Percentiles rank a stretch among this genome's conserved stretches.
These are phyloP conservation scores for Druon quercuslanigerum DNA, from an alignment of 1,140 invertebrate genomes.

Conservation along the genomic window DNA sequence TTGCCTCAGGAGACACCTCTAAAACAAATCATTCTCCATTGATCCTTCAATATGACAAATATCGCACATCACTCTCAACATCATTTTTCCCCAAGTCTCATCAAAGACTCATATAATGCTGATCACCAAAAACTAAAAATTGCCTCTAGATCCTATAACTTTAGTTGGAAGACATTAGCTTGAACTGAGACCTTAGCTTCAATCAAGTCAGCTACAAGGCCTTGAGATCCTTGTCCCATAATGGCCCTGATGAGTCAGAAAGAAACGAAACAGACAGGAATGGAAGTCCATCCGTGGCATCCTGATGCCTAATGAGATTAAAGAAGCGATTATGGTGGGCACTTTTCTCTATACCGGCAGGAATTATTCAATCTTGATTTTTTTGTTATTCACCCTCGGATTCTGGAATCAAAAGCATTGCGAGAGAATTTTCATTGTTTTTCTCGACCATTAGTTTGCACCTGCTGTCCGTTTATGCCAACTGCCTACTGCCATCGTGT, in stretches of 20 bases:
- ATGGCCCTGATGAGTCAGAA: neutral
- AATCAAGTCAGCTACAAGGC: neutral
- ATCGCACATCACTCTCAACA: too few species aligned
- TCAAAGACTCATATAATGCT: too few species aligned
- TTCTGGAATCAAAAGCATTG: neutral
- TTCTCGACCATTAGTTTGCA: constrained; percentile 34
- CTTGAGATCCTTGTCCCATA: neutral
- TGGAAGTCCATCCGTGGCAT: neutral
- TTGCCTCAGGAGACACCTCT: too few species aligned
- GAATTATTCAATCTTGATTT: constrained; percentile 14
- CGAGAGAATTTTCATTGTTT: neutral
- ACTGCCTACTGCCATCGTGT: constrained; percentile 5
- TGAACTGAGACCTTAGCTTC: too few species aligned
- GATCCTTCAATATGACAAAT: too few species aligned
- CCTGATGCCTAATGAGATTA: neutral
- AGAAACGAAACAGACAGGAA: neutral
- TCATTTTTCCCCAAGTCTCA: too few species aligned
- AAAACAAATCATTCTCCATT: too few species aligned
- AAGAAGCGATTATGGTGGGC: neutral
- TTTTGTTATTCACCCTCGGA: neutral
- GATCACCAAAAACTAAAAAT: too few species aligned
- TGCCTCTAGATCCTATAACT: too few species aligned
- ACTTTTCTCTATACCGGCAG: neutral
- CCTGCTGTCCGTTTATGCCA: constrained; percentile 17
- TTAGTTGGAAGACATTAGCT: too few species aligned